These are phyloP conservation scores for Empidonax alnorum DNA, from an alignment of 2,113 vertebrate species.

Conservation along the genomic window DNA sequence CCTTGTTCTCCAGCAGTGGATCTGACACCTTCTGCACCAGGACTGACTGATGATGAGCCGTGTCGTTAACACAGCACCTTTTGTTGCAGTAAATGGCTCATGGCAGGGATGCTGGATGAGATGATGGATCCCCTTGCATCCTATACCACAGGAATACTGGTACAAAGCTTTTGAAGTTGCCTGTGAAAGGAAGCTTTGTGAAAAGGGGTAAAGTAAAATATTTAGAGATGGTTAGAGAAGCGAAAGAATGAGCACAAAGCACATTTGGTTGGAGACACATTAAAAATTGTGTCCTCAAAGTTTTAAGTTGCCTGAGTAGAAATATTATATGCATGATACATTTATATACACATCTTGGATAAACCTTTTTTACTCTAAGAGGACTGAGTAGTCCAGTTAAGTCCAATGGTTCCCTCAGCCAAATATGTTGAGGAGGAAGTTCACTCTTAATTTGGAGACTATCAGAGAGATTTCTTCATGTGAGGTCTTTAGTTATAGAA, in stretches of 20 bases:
- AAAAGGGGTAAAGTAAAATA: slow-evolving; percentile 19
- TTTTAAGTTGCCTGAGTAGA: neutral
- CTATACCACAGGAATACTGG: slow-evolving; percentile 2
- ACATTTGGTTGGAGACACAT: neutral
- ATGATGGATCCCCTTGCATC: slow-evolving; percentile 12
- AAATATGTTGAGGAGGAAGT: neutral
- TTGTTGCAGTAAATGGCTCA: slow-evolving; percentile 60
- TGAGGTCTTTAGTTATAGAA: neutral
- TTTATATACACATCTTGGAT: neutral
- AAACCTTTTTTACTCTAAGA: neutral
- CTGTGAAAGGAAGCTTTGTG: neutral
- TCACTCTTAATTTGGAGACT: neutral
- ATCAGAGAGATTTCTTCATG: neutral
- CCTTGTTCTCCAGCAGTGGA: slow-evolving; percentile 51
- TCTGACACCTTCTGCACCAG: slow-evolving; percentile 50
- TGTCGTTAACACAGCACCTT: slow-evolving; percentile 18
- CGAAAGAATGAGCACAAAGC: neutral
- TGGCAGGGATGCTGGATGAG: slow-evolving; percentile 54
- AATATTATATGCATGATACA: neutral
- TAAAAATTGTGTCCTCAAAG: neutral
- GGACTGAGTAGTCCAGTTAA: neutral
- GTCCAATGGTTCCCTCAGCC: neutral
- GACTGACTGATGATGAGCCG: slow-evolving; percentile 56
- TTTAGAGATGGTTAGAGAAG: slow-evolving; percentile 17
- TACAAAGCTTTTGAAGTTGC: slow-evolving; percentile 52